Evolutionary conservation across 2,113 vertebrate genomes (phyloP).

Genomic region (Ptilorrhoa leucosticta): DNA sequence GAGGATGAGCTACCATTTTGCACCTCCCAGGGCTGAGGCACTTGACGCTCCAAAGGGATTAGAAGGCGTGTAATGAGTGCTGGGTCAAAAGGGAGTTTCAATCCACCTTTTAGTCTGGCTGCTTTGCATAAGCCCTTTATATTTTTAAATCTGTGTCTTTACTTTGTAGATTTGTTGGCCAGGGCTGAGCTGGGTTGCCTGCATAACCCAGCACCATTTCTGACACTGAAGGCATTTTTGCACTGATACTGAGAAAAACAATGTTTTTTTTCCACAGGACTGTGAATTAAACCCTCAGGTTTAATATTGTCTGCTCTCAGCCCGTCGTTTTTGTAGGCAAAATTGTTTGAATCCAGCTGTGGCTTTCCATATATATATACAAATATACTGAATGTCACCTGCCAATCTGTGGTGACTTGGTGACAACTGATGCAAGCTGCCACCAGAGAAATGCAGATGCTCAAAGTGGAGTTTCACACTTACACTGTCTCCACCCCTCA

Average conservation of each 20-base stretch:
- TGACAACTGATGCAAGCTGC: neutral
- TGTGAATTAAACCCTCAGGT: neutral
- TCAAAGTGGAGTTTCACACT: neutral
- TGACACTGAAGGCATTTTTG: neutral
- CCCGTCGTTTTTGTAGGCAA: neutral
- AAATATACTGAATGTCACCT: neutral
- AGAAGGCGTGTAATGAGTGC: neutral
- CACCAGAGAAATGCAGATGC: neutral
- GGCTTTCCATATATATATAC: neutral
- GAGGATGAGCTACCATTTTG: neutral
- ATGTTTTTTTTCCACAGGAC: neutral
- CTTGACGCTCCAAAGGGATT: neutral
- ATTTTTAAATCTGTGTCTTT: neutral
- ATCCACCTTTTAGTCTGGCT: neutral
- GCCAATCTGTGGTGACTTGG: neutral
- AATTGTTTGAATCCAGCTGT: neutral
- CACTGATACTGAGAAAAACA: neutral
- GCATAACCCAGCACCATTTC: neutral
- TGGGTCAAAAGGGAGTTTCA: neutral
- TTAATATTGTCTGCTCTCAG: neutral
- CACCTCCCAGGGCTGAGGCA: neutral
- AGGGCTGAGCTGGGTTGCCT: neutral
- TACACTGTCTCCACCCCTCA: neutral
- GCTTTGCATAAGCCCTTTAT: neutral
- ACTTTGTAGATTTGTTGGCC: neutral